Evolutionary conservation across 37 sponge, comb jelly and placozoan genomes (phyloP), one percentile per base, ranked within the genome.

Genomic region (Axinella damicornis): DNA sequence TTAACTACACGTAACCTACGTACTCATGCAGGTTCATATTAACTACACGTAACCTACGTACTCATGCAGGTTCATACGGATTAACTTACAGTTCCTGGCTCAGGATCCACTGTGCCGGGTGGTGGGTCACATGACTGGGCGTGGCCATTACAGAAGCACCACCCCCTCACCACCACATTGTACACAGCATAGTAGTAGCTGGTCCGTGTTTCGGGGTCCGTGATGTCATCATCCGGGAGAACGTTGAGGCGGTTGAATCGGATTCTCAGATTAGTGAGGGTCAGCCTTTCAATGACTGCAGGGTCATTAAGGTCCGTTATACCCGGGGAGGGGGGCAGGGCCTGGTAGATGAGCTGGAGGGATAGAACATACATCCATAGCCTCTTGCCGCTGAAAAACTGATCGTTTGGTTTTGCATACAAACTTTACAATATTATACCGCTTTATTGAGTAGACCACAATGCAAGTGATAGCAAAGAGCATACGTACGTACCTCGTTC

Each of bases 81-180:
- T n/a, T n/a, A 61, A 46, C 55, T 52, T 40, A 74, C 75, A 20
- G 37, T 74, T 40, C 55, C 75, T 5, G 54, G 52, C 12, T 27
- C 46, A 52, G 46, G 27, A 4, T 74, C 54, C 2, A n/a, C 20
- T 16, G 14, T 12, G 30, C 5, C 12, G 5, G n/a, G 63, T 14
- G n/a, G 63, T 11, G 9, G 53, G 25, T 27, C 27, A 25, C 75
- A 74, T 25, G 28, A 2, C 24, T 52, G 5, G 1, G 5, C 52
- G 54, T 58, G 60, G 21, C 77, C 77, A 58, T 77, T 56, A 31
- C 77, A 77, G 77, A 77, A 77, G 28, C 77, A 77, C 59, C 61
- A 57, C 21, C 77, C 77, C 21, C 19, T 55, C 35, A 77, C 60
- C 32, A 33, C 77, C 16, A 77, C 4, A 34, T 58, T 77, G 54